A percentile compares a stretch with the other conserved stretches of the same genome.
These are phyloP conservation scores for Cervus canadensis DNA, from an alignment of 2,113 vertebrate genomes.

Conservation along the genomic window DNA sequence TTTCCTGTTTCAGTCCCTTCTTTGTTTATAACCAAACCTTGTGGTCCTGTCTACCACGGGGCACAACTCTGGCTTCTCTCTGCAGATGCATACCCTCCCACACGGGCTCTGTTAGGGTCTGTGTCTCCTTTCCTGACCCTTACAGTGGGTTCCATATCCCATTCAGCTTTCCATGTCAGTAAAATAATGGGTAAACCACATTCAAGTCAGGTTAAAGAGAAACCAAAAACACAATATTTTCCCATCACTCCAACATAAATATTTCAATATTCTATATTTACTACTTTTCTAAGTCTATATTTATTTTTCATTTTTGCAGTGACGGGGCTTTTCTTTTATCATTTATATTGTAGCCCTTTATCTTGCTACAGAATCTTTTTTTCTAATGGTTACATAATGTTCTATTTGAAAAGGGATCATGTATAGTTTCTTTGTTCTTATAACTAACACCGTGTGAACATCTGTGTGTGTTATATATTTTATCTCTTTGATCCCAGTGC, in stretches of 20 bases:
- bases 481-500: neutral
- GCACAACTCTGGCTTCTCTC: constrained; percentile 46
- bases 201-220: neutral
- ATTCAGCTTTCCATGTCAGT: neutral
- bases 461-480: neutral
- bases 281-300: neutral
- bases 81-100: constrained; percentile 54
- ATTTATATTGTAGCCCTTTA: neutral
- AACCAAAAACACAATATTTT: neutral
- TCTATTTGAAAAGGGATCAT: neutral
- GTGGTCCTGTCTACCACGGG: constrained; percentile 44
- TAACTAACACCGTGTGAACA: neutral
- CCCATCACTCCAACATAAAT: neutral
- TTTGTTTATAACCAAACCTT: constrained; percentile 37
- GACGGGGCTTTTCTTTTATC: neutral
- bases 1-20: constrained; percentile 46
- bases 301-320: neutral
- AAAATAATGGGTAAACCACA: neutral
- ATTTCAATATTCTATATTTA: neutral
- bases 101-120: constrained; percentile 25
- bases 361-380: neutral
- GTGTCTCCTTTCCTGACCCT: constrained; percentile 23
- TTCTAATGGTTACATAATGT: neutral
- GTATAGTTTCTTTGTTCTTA: neutral
- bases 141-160: constrained; percentile 33